Percentiles rank a stretch among this genome's conserved stretches.
Conservation (phyloP, 2,797 vertebrate genomes). For the Toxotes lorentzi region DNA sequence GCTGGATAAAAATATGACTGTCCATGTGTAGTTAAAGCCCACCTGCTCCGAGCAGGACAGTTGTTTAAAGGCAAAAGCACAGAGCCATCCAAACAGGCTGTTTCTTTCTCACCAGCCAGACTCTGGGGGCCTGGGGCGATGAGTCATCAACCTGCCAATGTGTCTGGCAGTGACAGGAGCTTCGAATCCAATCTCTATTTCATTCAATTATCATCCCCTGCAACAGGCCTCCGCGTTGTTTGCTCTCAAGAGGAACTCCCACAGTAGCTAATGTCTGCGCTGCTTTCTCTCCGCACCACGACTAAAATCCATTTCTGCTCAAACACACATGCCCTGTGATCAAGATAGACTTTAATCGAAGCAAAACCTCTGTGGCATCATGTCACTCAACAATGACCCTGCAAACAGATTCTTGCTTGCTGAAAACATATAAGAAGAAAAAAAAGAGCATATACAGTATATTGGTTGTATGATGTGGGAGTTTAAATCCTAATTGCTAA, state of each 20-base stretch:
- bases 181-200: conserved; percentile 82
- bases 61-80: conserved; percentile 60
- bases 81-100: conserved; percentile 52
- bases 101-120: conserved; percentile 63
- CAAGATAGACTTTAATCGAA: conserved; percentile 40
- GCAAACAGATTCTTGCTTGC: not conserved
- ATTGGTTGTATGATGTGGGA: conserved; percentile 23
- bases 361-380: conserved; percentile 10
- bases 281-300: conserved; percentile 39
- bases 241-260: conserved; percentile 71
- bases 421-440: not conserved
- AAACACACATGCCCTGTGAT: conserved; percentile 34
- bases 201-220: conserved; percentile 79
- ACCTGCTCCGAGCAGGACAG: conserved; percentile 36
- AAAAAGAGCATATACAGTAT: not conserved
- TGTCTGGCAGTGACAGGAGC: conserved; percentile 79
- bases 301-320: conserved; percentile 56
- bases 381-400: conserved; percentile 4
- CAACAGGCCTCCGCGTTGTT: conserved; percentile 70
- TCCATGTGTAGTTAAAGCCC: conserved; percentile 33
- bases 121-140: conserved; percentile 56
- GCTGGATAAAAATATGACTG: conserved; percentile 40
- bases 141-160: conserved; percentile 76
- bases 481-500: conserved; percentile 36
- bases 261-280: conserved; percentile 32